phyloP scores from a whole-genome alignment of 1,140 invertebrate genomes.

The Delia radicum region DNA sequence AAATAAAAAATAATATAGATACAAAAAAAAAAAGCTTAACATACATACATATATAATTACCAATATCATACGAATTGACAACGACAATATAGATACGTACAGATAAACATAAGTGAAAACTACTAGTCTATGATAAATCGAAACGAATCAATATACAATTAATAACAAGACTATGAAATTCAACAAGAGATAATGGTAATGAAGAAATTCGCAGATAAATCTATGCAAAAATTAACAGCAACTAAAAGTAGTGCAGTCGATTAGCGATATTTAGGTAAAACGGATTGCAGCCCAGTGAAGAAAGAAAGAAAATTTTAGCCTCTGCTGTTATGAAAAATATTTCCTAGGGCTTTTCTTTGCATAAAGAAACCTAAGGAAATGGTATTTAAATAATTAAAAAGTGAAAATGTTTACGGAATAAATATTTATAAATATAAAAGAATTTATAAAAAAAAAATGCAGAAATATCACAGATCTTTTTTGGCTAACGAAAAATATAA shows the following conservation, averaged over 20 bases:
- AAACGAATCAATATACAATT: constrained; percentile 6
- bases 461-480: too few species aligned
- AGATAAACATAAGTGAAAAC: background rate
- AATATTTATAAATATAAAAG: background rate
- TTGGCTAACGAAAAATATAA: background rate
- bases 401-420: background rate
- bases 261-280: constrained; percentile 5
- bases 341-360: background rate
- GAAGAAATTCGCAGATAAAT: background rate
- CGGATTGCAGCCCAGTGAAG: background rate
- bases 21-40: background rate
- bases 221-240: background rate
- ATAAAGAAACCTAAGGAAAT: background rate
- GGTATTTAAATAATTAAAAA: background rate
- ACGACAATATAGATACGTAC: background rate
- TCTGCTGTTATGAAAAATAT: background rate
- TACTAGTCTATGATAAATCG: background rate
- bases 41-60: background rate
- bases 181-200: background rate
- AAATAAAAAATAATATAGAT: background rate
- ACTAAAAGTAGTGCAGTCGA: background rate
- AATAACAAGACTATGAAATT: background rate
- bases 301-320: too few species aligned
- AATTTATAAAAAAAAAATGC: background rate
- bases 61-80: background rate